These are phyloP conservation scores for Halichoerus grypus DNA, from an alignment of 2,113 vertebrate genomes.

Conservation along the genomic window DNA sequence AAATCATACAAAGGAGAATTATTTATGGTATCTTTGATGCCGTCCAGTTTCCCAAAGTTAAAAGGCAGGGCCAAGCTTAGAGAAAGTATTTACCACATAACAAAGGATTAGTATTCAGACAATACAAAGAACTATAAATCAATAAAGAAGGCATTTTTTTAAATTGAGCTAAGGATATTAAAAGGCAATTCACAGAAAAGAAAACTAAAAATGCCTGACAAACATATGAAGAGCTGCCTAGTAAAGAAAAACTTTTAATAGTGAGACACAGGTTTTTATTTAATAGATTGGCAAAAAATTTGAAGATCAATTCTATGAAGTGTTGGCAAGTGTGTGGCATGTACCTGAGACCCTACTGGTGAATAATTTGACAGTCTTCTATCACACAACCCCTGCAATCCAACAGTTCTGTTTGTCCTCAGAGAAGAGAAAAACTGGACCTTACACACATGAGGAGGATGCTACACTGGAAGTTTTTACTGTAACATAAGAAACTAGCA, in stretches of 20 bases:
- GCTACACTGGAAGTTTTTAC: background rate
- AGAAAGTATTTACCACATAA: constrained; percentile 37
- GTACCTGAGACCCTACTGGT: background rate
- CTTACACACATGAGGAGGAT: background rate
- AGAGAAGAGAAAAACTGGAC: background rate
- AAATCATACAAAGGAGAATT: constrained; percentile 20
- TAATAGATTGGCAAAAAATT: background rate
- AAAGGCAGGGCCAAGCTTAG: constrained; percentile 46
- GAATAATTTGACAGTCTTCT: background rate
- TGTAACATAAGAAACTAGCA: background rate
- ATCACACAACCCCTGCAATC: rapidly evolving
- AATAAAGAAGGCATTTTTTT: background rate
- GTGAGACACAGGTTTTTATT: background rate
- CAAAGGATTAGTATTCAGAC: constrained; percentile 46
- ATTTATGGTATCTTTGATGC: constrained; percentile 64
- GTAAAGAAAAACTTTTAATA: background rate
- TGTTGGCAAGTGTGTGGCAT: background rate
- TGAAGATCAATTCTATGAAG: background rate
- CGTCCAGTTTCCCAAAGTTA: constrained; percentile 52
- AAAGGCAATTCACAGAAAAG: background rate
- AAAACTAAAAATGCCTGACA: constrained; percentile 25
- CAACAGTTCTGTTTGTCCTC: background rate
- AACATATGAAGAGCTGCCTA: background rate
- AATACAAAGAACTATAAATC: background rate
- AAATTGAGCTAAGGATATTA: constrained; percentile 26